These are phyloP conservation scores for Felis catus DNA, from an alignment of 2,113 vertebrate genomes.

Conservation along the genomic window F.catus_Fca126_mat1.0 CM031420.1:96659501-96660000, in stretches of 20 bases:
- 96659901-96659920: not conserved
- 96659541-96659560: not conserved
- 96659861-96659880: slow-evolving; percentile 18
- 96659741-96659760: not conserved
- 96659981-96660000: slow-evolving; percentile 22
- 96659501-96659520: not conserved
- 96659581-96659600: slow-evolving; percentile 1
- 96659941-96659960: not conserved
- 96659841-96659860: not conserved
- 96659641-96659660: not conserved
- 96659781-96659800: not conserved
- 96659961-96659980: not conserved
- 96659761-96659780: not conserved
- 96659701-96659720: not conserved
- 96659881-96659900: not conserved
- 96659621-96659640: not conserved
- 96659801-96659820: not conserved
- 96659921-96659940: not conserved
- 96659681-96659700: not conserved
- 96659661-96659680: not conserved
- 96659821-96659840: not conserved
- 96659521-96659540: not conserved
- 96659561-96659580: slow-evolving; percentile 1
- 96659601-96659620: not conserved
- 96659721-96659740: not conserved